Percentiles rank a stretch among this genome's conserved stretches.
Evolutionary conservation across 2,888 invertebrate genomes (phyloP).

Genomic region (Drosophila recens): DNA sequence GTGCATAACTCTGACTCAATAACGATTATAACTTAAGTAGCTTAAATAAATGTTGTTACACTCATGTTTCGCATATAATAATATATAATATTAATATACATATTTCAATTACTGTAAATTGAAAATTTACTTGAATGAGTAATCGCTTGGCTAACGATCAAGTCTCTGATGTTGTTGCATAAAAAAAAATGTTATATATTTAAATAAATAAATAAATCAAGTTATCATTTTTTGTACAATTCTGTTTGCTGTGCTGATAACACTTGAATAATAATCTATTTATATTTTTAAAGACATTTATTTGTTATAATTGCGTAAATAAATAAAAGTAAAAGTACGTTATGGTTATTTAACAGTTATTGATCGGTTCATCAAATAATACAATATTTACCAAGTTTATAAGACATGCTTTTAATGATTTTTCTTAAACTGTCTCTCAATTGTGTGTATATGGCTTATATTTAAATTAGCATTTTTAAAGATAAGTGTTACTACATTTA

Average conservation of each 20-base stretch:
- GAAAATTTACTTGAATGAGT: constrained; percentile 16
- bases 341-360: not conserved
- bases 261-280: not conserved
- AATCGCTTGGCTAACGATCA: not conserved
- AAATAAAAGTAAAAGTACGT: not conserved
- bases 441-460: no score
- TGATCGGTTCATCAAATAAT: constrained; percentile 3
- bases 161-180: constrained; percentile 2
- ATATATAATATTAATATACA: not conserved
- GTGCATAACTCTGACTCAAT: not conserved
- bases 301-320: not conserved
- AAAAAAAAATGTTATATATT: not conserved
- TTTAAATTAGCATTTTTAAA: no score
- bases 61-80: not conserved
- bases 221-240: not conserved
- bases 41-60: not conserved
- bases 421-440: no score
- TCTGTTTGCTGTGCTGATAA: not conserved
- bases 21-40: not conserved
- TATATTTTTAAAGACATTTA: not conserved
- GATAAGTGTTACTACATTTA: no score
- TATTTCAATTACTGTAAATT: constrained; percentile 22
- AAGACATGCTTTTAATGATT: no score
- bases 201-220: constrained; percentile 2
- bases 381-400: constrained; percentile 3